Conservation (phyloP, 2,797 vertebrate species). For the Neostethus bicornis region DNA sequence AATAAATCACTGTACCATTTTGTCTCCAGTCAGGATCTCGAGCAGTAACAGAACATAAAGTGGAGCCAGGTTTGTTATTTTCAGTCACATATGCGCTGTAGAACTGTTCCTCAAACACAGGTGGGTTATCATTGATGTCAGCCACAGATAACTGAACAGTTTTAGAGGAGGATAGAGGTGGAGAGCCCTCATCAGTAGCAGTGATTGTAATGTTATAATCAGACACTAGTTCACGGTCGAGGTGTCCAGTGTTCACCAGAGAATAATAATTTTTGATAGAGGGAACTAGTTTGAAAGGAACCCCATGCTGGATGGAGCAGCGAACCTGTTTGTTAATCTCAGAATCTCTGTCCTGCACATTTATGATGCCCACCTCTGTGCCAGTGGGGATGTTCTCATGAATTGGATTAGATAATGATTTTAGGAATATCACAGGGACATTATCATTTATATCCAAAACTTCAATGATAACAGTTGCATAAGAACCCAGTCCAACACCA, state of each 20-base stretch:
- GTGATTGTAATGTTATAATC: no score
- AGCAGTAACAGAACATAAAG: slow-evolving; percentile 58
- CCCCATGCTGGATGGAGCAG: no score
- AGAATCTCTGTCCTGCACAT: slow-evolving; percentile 57
- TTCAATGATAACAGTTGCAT: slow-evolving; percentile 55
- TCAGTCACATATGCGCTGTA: slow-evolving; percentile 60
- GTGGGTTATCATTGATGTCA: no score
- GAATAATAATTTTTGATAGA: no score
- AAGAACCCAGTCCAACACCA: slow-evolving; percentile 40
- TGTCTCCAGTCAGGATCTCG: slow-evolving; percentile 67
- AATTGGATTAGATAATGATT: slow-evolving; percentile 39
- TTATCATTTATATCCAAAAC: slow-evolving; percentile 46
- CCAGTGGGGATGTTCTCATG: slow-evolving; percentile 59
- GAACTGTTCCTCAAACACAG: slow-evolving; percentile 56
- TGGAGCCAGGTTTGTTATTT: slow-evolving; percentile 64
- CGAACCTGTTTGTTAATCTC: slow-evolving; percentile 44
- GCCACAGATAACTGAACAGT: slow-evolving; percentile 48
- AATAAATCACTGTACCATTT: no score
- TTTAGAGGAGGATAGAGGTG: no score
- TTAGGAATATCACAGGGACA: slow-evolving; percentile 56
- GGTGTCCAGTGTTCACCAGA: no score
- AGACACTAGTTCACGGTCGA: no score
- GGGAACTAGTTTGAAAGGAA: no score
- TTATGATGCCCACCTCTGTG: no score
- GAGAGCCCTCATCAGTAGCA: no score